Conservation (phyloP, 2,113 vertebrate genomes). For the Acanthisitta chloris region DNA sequence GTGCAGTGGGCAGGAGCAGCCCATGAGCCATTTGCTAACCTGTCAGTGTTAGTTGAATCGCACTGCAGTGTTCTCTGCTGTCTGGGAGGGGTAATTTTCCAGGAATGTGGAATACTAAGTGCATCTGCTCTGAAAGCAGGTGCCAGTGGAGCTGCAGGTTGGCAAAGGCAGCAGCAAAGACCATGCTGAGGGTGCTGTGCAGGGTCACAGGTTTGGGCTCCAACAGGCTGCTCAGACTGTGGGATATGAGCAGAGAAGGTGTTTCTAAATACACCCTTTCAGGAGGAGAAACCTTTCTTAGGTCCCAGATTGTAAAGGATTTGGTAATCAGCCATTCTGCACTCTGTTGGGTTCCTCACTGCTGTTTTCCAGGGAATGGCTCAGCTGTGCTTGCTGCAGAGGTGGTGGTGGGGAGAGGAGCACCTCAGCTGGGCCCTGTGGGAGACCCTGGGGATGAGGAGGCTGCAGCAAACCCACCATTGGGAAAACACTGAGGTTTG, state of each 20-base stretch:
- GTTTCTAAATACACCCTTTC: not conserved
- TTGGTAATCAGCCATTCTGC: not conserved
- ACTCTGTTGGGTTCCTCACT: rapidly evolving
- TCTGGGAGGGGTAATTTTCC: not conserved
- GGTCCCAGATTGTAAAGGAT: not conserved
- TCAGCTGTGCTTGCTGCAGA: not conserved
- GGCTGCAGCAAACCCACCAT: not conserved
- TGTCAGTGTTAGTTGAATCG: not conserved
- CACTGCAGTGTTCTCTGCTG: rapidly evolving
- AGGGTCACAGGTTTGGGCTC: not conserved
- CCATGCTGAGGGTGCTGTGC: rapidly evolving
- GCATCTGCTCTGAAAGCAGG: rapidly evolving
- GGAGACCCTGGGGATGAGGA: not conserved
- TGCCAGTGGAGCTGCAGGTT: not conserved
- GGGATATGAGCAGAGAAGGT: not conserved
- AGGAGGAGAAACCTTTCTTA: not conserved
- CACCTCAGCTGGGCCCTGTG: not conserved
- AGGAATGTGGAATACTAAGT: not conserved
- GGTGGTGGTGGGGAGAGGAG: not conserved
- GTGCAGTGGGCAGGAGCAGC: not conserved
- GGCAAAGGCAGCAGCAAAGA: not conserved
- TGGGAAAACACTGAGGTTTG: not conserved
- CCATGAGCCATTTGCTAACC: rapidly evolving
- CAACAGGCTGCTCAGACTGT: too few species aligned
- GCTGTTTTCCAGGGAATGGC: not conserved